Base-by-base conservation (phyloP, 1,140 invertebrate species). In the Thalassaphorura encarpata region DNA sequence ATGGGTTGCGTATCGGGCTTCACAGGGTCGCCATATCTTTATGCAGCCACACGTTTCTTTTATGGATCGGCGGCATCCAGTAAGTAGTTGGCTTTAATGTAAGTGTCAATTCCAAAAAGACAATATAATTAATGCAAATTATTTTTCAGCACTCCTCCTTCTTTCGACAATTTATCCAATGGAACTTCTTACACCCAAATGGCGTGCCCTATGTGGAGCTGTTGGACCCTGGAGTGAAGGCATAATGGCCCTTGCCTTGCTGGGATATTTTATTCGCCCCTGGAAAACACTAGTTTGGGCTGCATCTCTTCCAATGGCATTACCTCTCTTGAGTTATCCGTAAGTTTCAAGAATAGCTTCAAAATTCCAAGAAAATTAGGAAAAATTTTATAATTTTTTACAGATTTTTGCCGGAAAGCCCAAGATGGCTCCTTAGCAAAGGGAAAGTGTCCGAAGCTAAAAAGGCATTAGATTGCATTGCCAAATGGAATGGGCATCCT, bases 331-430 rank as follows among this genome's bases (percentile, higher is more conserved):
- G 3, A 42, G 26, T 18, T 36, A 15, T n/a, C 39, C 36, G 51
- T 52, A 41, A 41, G 5, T 40, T 42, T 24, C 36, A 24, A 39
- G 26, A 49, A n/a, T 2, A 36, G 11, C n/a, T 36, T 36, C 11
- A n/a, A 36, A 36, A n/a, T 36, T 36, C n/a, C n/a, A n/a, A n/a
- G 26, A 24, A 23, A 4, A 18, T 16, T 39, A 33, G 21, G 36
- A 36, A 43, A 49, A 49, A 6, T 11, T 28, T 11, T 11, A 13
- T 24, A 31, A 45, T 57, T 33, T 24, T 21, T 48, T 23, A 41
- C 31, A 63, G 61, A 3, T 57, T 56, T 29, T 16, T 64, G 2
- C 62, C 62, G 5, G 62, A 64, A 55, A 61, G 58, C 45, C 62
- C 62, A 8, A 45, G 62, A 2, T 64, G 51, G 51, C 58, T 64